Evolutionary conservation across 2,888 invertebrate genomes (phyloP).

Genomic region (Leptinotarsa juncta): DNA sequence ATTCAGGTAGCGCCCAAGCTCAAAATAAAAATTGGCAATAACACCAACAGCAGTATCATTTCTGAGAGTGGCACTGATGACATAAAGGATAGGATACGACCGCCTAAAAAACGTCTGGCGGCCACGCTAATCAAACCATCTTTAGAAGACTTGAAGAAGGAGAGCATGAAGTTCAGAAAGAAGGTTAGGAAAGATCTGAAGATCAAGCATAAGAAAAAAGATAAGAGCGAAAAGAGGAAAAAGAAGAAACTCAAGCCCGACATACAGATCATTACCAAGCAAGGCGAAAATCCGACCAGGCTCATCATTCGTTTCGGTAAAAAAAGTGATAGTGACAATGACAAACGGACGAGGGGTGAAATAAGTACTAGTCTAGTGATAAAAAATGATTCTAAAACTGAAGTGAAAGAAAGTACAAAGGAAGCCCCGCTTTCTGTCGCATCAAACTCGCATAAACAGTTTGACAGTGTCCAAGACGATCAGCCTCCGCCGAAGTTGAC

Average conservation of each 20-base stretch:
- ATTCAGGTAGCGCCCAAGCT: constrained; percentile 66
- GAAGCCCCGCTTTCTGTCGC: constrained; percentile 12
- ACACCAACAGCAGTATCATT: constrained; percentile 66
- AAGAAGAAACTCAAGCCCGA: constrained; percentile 69
- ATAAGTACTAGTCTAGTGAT: constrained; percentile 58
- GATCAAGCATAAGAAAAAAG: constrained; percentile 71
- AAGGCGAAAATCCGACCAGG: constrained; percentile 73
- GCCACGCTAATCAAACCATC: constrained; percentile 70
- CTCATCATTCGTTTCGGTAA: constrained; percentile 81
- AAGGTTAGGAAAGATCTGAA: constrained; percentile 88
- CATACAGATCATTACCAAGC: constrained; percentile 71
- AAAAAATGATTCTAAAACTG: constrained; percentile 44
- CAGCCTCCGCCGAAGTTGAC: constrained; percentile 68
- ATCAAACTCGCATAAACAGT: constrained; percentile 12
- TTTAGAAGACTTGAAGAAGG: constrained; percentile 82
- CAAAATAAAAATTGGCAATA: constrained; percentile 77
- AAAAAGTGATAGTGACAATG: constrained; percentile 48
- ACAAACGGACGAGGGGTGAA: constrained; percentile 55
- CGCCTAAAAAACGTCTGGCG: constrained; percentile 84
- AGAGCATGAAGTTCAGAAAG: constrained; percentile 88
- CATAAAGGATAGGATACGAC: constrained; percentile 71
- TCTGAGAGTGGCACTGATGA: constrained; percentile 65
- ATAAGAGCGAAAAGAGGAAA: constrained; percentile 70
- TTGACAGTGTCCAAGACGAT: constrained; percentile 24
- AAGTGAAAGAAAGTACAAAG: constrained; percentile 19